Evolutionary conservation across 1,140 invertebrate genomes (phyloP), one percentile per base, ranked within the genome.

Genomic region (Trachymyrmex cornetzi): DNA sequence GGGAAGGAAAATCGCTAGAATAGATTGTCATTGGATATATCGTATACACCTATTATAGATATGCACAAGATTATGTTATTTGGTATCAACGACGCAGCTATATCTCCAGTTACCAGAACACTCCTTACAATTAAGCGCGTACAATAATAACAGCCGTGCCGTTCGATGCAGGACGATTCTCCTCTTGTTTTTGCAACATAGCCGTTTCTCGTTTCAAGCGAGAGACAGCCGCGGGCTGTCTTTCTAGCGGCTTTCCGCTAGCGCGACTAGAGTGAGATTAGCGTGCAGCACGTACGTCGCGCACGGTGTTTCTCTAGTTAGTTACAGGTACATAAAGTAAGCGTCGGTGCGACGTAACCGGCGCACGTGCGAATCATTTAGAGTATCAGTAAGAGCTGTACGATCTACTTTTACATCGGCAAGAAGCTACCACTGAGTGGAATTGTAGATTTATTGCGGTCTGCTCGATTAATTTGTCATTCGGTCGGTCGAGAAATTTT

Each of bases 51-150:
- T n/a, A 6, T 80, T 67, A 80, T 24, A 72, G 66, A 82, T 82
- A 72, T n/a, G 67, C 27, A 5, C 24, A 50, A 69, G 50, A 72
- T 82, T 72, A 30, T 30, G 64, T 50, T 71, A 50, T 82, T 82
- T 44, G 53, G 38, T 53, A 74, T 22, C 14, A 81, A 55, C 66
- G 24, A 22, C 19, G 48, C 48, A 22, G 53, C 48, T 82, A 57
- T 80, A 80, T 80, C 77, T 81, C 34, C 24, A 72, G 79, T 72
- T 59, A 59, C 16, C 38, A 27, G 53, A 72, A 71, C 64, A 57
- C 66, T 72, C 24, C 19, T 55, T 59, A 50, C 71, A 84, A 84
- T 84, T 84, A 84, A 84, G 69, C 53, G 80, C 69, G 69, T 72
- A 59, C 67, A 57, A 34, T 74, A 74, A 74, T 74, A 74, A 82